Conservation (phyloP, 1,140 invertebrate species). For the Cydia splendana region DNA sequence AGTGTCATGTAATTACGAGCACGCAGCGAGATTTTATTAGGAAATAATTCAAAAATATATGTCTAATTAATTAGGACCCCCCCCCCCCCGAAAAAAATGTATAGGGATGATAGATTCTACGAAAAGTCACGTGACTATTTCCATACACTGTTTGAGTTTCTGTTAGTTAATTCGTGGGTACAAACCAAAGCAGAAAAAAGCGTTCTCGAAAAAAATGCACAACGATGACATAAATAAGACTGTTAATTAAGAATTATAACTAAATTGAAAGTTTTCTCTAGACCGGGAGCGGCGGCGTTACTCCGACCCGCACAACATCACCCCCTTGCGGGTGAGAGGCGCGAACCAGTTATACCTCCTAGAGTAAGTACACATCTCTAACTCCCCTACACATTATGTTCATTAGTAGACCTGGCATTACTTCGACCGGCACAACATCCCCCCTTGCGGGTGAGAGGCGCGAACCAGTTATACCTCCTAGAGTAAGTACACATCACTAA, state of each 20-base stretch:
- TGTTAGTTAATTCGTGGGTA: too few relatives aligned
- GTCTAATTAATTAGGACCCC: too few relatives aligned
- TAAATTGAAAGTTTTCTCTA: not conserved
- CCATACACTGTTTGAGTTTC: too few relatives aligned
- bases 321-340: not conserved
- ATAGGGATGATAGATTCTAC: too few relatives aligned
- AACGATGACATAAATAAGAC: too few relatives aligned
- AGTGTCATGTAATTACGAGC: too few relatives aligned
- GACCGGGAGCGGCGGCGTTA: not conserved
- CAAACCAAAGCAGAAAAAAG: too few relatives aligned
- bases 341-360: not conserved
- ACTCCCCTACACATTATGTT: not conserved
- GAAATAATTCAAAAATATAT: too few relatives aligned
- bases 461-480: not conserved
- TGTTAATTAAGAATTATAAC: not conserved
- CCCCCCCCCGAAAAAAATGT: too few relatives aligned
- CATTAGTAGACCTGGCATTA: slow-evolving; percentile 3
- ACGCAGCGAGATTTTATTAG: too few relatives aligned
- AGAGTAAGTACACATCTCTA: not conserved
- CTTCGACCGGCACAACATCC: not conserved
- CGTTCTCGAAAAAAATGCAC: too few relatives aligned
- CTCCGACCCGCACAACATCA: not conserved
- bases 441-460: not conserved
- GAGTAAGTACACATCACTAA: not conserved
- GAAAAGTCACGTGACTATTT: too few relatives aligned